Evolutionary conservation across 2,113 vertebrate species (phyloP), one percentile per base, ranked within the genome.

Genomic region (Sinocyclocheilus anshuiensis): DNA sequence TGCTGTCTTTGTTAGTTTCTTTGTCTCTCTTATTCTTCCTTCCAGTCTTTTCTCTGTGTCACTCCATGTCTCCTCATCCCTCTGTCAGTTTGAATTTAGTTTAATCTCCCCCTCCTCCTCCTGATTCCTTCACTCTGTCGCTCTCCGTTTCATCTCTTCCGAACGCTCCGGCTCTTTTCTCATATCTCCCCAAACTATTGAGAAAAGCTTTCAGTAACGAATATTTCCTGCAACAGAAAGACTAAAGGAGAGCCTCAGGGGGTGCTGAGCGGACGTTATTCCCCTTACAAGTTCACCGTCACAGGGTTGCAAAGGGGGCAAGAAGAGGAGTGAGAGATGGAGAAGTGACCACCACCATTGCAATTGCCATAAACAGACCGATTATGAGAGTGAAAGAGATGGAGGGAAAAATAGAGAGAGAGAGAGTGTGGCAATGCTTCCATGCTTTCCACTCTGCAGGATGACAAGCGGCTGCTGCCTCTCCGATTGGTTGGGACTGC

Each of bases 381-480:
- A 87, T 86, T 82, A 85, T 65, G 74, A 83, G 75, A 90, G 86
- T 78, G 84, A 88, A 90, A 71, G 33, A 87, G 83, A 83, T 79
- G 84, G 48, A 89, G 87, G 83, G 65, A 83, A 55, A 59, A 45
- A 81, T 18, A 48, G 65, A 59, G 36, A 22, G 69, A 65, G 88
- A 59, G 85, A 79, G 89, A 90, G 86, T 84, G 36, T 84, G 79
- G 85, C 88, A 89, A 92, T 94, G 92, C 91, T 91, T 94, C 88
- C 93, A 93, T 92, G 94, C 93, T 93, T 94, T 93, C 91, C 91
- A 94, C 92, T 93, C 93, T 94, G 94, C 94, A 92, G 94, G 93
- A 95, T 95, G 94, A 95, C 94, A 95, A 93, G 91, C 91, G 90
- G 89, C 91, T 93, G 89, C 92, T 13, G 89, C 90, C 77, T 89